Base-by-base conservation (phyloP, 2,797 vertebrate genomes). In the Argentina silus region DNA sequence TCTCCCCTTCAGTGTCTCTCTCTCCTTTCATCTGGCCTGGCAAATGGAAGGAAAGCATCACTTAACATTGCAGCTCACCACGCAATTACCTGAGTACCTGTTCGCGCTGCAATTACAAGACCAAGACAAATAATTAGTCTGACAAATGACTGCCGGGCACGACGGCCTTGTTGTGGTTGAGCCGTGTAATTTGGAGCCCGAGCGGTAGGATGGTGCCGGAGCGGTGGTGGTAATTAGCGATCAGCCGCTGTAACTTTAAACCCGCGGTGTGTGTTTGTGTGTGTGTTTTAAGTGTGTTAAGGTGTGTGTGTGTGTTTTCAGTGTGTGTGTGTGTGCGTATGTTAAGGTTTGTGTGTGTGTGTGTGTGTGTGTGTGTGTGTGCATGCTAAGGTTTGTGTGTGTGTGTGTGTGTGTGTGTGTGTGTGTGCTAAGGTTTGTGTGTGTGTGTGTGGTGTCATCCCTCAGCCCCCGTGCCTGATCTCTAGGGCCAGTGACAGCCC, bases 41-140 rank as follows among this genome's bases (percentile, higher is more conserved):
- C 86, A 88, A 57, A 89, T 23, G 83, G 89, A 91, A 81, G 88
- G 84, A 90, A 91, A 90, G 89, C 88, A 85, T 89, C 87, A 88
- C 86, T 93, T 92, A 92, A 92, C 91, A 90, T 87, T 75, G 85
- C 86, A 92, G 88, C 91, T 91, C 87, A 88, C 87, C 86, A 89
- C 88, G 88, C 91, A 92, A 91, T 93, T 92, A 93, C 91, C 90
- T 92, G 92, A 87, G 87, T 93, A 93, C 90, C 92, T 93, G 92
- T 90, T 92, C 90, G 83, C 87, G 77, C 86, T 84, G 91, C 91
- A 93, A 93, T 93, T 93, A 92, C 91, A 88, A 89, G 88, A 88
- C 89, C 89, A 91, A 92, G 93, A 93, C 92, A 94, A 93, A 93
- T 93, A 93, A 94, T 93, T 94, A 94, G 91, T 91, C 90, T 92